These are phyloP conservation scores for Baronia brevicornis DNA, from an alignment of 2,888 invertebrate species.

Conservation along the genomic window DNA sequence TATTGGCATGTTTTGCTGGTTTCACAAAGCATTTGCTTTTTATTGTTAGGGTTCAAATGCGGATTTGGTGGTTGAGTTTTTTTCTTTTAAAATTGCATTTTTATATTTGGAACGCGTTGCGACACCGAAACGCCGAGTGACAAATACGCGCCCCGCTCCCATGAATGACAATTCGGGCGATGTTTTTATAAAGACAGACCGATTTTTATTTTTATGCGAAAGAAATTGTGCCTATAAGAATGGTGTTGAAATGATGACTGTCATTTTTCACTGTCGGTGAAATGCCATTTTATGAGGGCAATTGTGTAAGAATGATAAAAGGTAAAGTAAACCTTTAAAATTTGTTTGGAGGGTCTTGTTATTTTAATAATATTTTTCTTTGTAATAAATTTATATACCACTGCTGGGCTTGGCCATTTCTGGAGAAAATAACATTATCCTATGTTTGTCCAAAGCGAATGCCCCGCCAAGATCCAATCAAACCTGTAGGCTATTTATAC, in stretches of 20 bases:
- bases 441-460: too few species aligned
- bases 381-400: too few species aligned
- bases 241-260: slow-evolving; percentile 70
- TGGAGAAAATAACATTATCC: too few species aligned
- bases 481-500: too few species aligned
- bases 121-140: slow-evolving; percentile 63
- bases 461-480: too few species aligned
- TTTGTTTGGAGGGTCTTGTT: slow-evolving; percentile 24
- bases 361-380: too few species aligned
- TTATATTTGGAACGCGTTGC: slow-evolving; percentile 72
- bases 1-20: slow-evolving; percentile 36
- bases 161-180: slow-evolving; percentile 76
- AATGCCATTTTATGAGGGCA: slow-evolving; percentile 63
- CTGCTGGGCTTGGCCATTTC: too few species aligned
- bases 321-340: slow-evolving; percentile 24
- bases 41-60: slow-evolving; percentile 56
- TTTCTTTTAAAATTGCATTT: slow-evolving; percentile 75
- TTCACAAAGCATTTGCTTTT: slow-evolving; percentile 60
- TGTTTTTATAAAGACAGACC: slow-evolving; percentile 70
- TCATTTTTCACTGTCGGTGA: slow-evolving; percentile 69
- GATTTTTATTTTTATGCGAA: slow-evolving; percentile 71
- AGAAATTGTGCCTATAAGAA: slow-evolving; percentile 73
- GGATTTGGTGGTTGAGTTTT: slow-evolving; percentile 53
- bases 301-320: slow-evolving; percentile 57
- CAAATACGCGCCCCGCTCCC: slow-evolving; percentile 70